Percentiles rank a stretch among this genome's conserved stretches.
These are phyloP conservation scores for Drosophila micromelanica DNA, from an alignment of 1,140 invertebrate species.

Conservation along the genomic window DNA sequence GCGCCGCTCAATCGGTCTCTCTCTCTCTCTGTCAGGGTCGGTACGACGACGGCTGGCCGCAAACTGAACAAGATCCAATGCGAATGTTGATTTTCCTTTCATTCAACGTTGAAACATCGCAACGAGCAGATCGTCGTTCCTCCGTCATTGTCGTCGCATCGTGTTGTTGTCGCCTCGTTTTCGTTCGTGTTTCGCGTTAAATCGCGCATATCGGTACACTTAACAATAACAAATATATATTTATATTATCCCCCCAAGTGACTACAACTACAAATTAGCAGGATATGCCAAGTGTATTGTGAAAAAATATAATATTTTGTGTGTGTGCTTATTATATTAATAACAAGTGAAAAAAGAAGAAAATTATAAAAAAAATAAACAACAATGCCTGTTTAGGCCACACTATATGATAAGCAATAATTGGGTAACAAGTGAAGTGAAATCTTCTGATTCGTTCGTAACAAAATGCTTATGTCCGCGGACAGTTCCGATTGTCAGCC, in stretches of 20 bases:
- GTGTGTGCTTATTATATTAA: too few species aligned
- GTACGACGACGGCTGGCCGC: constrained; percentile 46
- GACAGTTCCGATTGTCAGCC: constrained; percentile 81
- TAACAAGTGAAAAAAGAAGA: too few species aligned
- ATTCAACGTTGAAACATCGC: constrained; percentile 77
- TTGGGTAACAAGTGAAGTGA: constrained; percentile 2
- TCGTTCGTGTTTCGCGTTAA: constrained; percentile 38
- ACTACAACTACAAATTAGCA: constrained; percentile 18
- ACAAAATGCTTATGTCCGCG: constrained; percentile 84
- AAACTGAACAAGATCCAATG: constrained; percentile 83
- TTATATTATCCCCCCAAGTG: neutral
- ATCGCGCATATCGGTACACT: constrained; percentile 17
- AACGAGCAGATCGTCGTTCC: constrained; percentile 73
- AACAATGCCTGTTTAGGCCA: constrained; percentile 42
- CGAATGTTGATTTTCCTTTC: constrained; percentile 83
- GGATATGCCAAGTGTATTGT: constrained; percentile 26
- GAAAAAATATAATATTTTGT: neutral
- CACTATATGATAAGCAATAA: constrained; percentile 3
- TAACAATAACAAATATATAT: constrained; percentile 1
- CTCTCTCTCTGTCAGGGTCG: constrained; percentile 63
- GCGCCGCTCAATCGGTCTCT: constrained; percentile 29
- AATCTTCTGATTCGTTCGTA: neutral
- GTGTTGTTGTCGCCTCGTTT: constrained; percentile 25
- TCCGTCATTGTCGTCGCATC: constrained; percentile 19
- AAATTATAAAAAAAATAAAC: neutral